These are phyloP conservation scores for Bradysia coprophila DNA, from an alignment of 1,140 invertebrate species.

Conservation along the genomic window DNA sequence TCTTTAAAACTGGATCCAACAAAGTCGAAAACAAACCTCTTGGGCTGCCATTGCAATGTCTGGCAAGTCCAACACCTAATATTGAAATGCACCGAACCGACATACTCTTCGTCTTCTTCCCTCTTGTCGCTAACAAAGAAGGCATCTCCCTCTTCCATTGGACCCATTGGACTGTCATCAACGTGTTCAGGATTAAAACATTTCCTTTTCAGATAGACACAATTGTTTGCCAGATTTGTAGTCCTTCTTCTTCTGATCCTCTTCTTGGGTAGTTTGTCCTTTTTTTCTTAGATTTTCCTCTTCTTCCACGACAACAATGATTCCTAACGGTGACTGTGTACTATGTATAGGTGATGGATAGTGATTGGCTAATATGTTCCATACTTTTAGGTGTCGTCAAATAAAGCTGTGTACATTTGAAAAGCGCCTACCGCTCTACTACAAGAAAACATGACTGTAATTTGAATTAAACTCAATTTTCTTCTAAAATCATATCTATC, in stretches of 20 bases:
- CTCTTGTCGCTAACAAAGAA: constrained; percentile 43
- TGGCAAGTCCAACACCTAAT: constrained; percentile 55
- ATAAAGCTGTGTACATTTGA: no score
- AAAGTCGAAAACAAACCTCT: constrained; percentile 38
- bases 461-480: no score
- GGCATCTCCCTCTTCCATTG: constrained; percentile 63
- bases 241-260: constrained; percentile 82
- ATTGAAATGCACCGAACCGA: no score
- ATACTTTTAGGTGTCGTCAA: no score
- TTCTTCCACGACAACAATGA: constrained; percentile 98
- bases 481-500: no score
- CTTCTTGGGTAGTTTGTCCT: constrained; percentile 55
- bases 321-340: no score
- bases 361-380: no score
- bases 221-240: constrained; percentile 80
- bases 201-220: constrained; percentile 91
- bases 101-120: constrained; percentile 38
- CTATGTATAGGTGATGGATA: no score
- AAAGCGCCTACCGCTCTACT: no score
- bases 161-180: constrained; percentile 45
- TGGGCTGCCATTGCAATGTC: constrained; percentile 45
- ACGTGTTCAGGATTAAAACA: constrained; percentile 96
- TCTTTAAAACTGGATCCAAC: no score
- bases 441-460: no score
- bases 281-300: constrained; percentile 83